These are phyloP conservation scores for Thumatha senex DNA, from an alignment of 2,888 invertebrate genomes.

Conservation along the genomic window DNA sequence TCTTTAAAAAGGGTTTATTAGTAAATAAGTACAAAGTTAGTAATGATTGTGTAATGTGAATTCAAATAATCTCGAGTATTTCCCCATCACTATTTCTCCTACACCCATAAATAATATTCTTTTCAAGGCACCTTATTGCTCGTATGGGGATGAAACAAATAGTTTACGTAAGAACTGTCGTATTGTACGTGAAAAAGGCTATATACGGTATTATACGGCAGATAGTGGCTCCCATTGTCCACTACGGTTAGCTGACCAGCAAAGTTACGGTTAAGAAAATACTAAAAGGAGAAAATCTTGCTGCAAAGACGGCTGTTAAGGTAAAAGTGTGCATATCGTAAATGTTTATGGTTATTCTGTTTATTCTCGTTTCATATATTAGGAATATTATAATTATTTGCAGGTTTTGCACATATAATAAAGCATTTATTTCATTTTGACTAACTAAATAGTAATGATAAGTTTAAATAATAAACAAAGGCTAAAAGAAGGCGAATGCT, in stretches of 20 bases:
- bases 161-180: slow-evolving; percentile 56
- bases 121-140: slow-evolving; percentile 61
- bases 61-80: background rate
- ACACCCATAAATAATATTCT: slow-evolving; percentile 79
- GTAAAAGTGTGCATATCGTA: slow-evolving; percentile 10
- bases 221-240: slow-evolving; percentile 65
- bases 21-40: no score
- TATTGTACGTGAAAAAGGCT: slow-evolving; percentile 51
- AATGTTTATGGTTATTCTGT: background rate
- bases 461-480: no score
- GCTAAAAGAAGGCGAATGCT: no score
- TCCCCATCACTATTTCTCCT: slow-evolving; percentile 24
- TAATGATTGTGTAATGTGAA: background rate
- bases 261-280: slow-evolving; percentile 50
- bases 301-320: slow-evolving; percentile 22
- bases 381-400: no score
- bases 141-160: slow-evolving; percentile 67
- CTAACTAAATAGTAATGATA: no score
- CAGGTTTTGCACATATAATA: no score
- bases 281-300: slow-evolving; percentile 27
- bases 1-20: no score
- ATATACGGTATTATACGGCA: slow-evolving; percentile 38
- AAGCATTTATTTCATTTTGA: no score
- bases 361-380: background rate
- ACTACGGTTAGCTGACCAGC: slow-evolving; percentile 57